Base-by-base conservation (phyloP, 2,888 invertebrate genomes). In the Ormia ochracea region DNA sequence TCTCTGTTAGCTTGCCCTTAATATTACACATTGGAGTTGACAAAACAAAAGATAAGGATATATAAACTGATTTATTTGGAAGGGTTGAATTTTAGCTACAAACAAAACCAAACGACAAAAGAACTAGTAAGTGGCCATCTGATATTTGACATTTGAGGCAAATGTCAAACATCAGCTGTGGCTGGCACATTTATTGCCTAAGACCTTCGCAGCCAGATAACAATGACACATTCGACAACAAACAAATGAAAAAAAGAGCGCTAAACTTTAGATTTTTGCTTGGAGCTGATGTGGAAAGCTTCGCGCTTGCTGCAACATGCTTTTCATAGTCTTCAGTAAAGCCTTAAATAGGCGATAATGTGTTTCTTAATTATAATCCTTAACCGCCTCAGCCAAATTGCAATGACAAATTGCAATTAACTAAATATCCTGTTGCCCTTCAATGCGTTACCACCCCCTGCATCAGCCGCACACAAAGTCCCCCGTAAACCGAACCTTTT, bases 21-120 rank as follows among this genome's bases (percentile, higher is more conserved):
- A 84, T 80, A 82, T 81, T 59, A 82, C 72, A 80, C 78, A 81
- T 80, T 75, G 70, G 61, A 81, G 74, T 80, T 79, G 78, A 63
- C 81, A 74, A 78, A 78, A 75, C 82, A 59, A 82, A 81, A 82
- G 59, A 73, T 72, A n/a, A n/a, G n/a, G n/a, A 66, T 72, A 14
- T 48, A 61, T 81, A 77, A 68, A 66, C 59, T 41, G 21, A 69
- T 26, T 36, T 36, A 45, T 23, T 23, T 50, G 48, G 74, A 82
- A 78, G 81, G 81, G 81, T 81, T 83, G 74, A 72, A 52, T 33
- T 31, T 28, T 12, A 58, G 21, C 33, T 26, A 54, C 41, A 9
- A 10, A 38, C 26, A 31, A 17, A 4, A n/a, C 33, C 17, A n/a
- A 26, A n/a, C n/a, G 4, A 38, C 28, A 65, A 36, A 33, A 59